Percentiles rank a stretch among this genome's conserved stretches.
Evolutionary conservation across 2,888 invertebrate species (phyloP).

Genomic region (Odontomyia ornata): DNA sequence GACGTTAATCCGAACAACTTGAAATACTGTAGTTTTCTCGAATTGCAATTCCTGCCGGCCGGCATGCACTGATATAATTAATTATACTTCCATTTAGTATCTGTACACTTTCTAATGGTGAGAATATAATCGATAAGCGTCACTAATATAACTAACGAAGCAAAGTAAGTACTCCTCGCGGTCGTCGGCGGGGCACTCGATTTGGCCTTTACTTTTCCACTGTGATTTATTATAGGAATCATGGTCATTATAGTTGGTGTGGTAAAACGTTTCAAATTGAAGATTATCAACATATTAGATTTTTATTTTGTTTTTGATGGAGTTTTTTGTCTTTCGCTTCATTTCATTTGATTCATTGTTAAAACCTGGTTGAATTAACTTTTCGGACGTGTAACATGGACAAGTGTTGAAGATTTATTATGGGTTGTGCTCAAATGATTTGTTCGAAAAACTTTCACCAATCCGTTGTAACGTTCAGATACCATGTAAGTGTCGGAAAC

Average conservation of each 20-base stretch:
- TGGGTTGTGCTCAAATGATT: background rate
- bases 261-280: slow-evolving; percentile 19
- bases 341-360: too few relatives aligned
- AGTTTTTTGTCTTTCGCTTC: too few relatives aligned
- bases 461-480: background rate
- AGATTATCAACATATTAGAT: slow-evolving; percentile 8
- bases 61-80: background rate
- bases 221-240: slow-evolving; percentile 17
- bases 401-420: background rate
- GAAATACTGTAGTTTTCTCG: background rate
- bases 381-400: background rate
- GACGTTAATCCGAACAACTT: background rate
- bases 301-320: background rate
- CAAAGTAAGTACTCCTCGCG: background rate
- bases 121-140: background rate
- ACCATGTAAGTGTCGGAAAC: background rate
- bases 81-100: slow-evolving; percentile 1
- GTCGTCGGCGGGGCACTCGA: background rate
- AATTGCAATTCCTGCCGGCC: background rate
- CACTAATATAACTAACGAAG: background rate
- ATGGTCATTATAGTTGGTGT: slow-evolving; percentile 23
- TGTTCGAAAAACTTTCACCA: background rate
- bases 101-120: background rate
- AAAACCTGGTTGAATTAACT: background rate
- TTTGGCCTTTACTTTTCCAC: background rate